Conservation (phyloP, 2,113 vertebrate species). For the Thunnus maccoyii region DNA sequence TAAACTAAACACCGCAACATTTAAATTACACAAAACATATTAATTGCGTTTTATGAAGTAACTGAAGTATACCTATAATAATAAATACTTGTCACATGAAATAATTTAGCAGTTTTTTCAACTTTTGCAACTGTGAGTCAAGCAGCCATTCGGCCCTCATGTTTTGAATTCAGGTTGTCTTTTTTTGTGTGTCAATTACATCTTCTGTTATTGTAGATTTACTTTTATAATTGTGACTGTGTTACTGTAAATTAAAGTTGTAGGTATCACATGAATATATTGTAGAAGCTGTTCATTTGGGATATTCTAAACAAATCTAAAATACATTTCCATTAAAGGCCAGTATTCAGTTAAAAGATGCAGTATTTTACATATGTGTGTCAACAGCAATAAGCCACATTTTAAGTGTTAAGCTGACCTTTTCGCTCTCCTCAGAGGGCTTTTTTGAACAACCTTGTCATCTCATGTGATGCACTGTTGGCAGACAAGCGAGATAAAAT, state of each 20-base stretch:
- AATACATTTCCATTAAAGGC: conserved; percentile 3
- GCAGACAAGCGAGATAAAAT: conserved; percentile 58
- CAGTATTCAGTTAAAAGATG: background rate
- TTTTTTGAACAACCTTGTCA: conserved; percentile 62
- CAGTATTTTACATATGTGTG: background rate
- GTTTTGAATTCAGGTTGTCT: background rate
- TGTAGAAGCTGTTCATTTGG: background rate
- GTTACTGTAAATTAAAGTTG: conserved; percentile 3
- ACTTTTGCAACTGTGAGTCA: background rate
- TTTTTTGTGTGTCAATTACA: background rate
- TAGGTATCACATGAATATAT: background rate
- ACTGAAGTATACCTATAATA: background rate
- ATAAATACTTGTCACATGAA: background rate
- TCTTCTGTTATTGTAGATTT: background rate
- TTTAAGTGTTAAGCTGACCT: conserved; percentile 18
- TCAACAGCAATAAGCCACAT: background rate
- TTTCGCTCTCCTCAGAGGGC: background rate
- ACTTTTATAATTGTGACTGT: background rate
- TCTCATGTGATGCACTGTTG: background rate
- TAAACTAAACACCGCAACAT: background rate
- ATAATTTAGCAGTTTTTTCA: background rate
- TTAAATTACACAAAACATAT: background rate
- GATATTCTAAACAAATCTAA: background rate
- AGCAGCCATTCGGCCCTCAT: background rate
- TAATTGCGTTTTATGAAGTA: conserved; percentile 17